A percentile compares a stretch with the other conserved stretches of the same genome.
These are phyloP conservation scores for Todus mexicanus DNA, from an alignment of 2,797 vertebrate species.

Conservation along the genomic window DNA sequence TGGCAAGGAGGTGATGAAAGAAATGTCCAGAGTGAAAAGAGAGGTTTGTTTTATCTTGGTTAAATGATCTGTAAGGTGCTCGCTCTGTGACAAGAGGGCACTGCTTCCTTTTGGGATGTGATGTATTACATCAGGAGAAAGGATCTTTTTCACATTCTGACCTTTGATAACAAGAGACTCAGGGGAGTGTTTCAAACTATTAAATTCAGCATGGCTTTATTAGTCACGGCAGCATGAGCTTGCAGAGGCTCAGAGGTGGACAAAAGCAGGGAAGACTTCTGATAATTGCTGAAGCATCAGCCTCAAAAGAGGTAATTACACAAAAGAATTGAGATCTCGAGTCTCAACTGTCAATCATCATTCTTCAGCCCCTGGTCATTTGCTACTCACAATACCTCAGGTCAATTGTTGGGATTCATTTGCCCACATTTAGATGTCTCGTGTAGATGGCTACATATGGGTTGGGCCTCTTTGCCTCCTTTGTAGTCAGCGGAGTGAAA, in stretches of 20 bases:
- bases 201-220: background rate
- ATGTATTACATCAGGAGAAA: background rate
- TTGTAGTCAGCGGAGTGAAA: background rate
- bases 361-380: background rate
- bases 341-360: background rate
- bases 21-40: constrained; percentile 48
- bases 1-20: constrained; percentile 46
- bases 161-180: background rate
- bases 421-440: background rate
- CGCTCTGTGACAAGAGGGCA: background rate
- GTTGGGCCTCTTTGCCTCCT: background rate
- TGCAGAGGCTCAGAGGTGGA: background rate
- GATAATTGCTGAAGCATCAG: background rate
- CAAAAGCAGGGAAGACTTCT: background rate
- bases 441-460: background rate
- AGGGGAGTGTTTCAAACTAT: background rate
- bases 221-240: background rate
- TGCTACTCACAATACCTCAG: background rate
- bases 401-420: background rate
- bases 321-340: background rate
- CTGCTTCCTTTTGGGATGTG: background rate
- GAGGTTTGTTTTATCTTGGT: constrained; percentile 29
- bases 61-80: background rate
- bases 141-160: background rate
- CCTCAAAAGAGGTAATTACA: background rate